Evolutionary conservation across 2,113 vertebrate species (phyloP).

Genomic region (Neogobius melanostomus): DNA sequence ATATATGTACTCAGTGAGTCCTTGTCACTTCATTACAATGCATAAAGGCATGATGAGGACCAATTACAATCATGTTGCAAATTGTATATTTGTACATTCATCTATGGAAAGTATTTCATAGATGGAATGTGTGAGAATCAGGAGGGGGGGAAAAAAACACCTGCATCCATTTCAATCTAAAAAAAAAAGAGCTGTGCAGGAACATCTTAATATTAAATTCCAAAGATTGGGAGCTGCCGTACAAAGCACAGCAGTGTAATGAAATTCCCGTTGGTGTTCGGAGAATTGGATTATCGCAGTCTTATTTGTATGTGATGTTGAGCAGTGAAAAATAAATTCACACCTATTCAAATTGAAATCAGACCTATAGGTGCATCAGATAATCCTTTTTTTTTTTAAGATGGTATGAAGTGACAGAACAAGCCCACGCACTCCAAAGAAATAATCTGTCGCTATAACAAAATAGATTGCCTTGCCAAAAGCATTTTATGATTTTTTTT

Average conservation of each 20-base stretch:
- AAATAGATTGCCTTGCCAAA: constrained; percentile 60
- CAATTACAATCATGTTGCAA: too few species aligned
- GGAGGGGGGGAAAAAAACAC: constrained; percentile 56
- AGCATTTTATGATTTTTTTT: constrained; percentile 57
- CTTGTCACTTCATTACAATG: too few species aligned
- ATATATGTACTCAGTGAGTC: too few species aligned
- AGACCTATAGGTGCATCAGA: constrained; percentile 77
- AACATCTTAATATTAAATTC: constrained; percentile 71
- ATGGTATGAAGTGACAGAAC: constrained; percentile 77
- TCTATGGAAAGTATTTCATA: constrained; percentile 46
- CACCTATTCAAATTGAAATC: constrained; percentile 85
- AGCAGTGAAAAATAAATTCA: constrained; percentile 81
- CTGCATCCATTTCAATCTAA: constrained; percentile 55
- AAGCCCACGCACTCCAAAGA: constrained; percentile 70
- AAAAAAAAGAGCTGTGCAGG: constrained; percentile 60
- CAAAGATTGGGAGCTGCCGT: constrained; percentile 65
- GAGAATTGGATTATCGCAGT: constrained; percentile 81
- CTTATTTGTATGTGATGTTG: constrained; percentile 81
- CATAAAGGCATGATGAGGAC: too few species aligned
- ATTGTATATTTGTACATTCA: too few species aligned
- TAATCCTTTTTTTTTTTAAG: constrained; percentile 80
- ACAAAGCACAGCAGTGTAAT: constrained; percentile 75
- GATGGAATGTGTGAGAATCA: constrained; percentile 65
- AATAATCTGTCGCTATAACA: constrained; percentile 70
- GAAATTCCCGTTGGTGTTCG: constrained; percentile 73